Base-by-base conservation (phyloP, 2,797 vertebrate genomes). In the Stomatorhinus walkeri region DNA sequence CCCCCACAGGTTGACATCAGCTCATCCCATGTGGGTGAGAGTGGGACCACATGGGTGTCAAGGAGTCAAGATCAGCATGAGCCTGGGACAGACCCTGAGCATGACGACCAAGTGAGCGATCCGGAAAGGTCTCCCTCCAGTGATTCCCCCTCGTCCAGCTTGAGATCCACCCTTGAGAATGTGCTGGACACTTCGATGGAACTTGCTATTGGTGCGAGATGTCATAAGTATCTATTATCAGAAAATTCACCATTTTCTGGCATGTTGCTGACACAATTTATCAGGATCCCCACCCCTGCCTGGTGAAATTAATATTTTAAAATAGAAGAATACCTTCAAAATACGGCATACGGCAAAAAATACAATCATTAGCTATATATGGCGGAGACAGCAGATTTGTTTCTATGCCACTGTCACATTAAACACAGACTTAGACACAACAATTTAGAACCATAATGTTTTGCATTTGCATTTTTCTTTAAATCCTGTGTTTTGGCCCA, bases 11-110 rank as follows among this genome's bases (percentile, higher is more conserved):
- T n/a, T 51, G 43, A 85, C 46, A 51, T 10, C 48, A 51, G 22
- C 85, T 90, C 87, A 0, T 89, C 88, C 89, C 90, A 85, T 89
- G 90, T 68, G 40, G 86, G 61, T 52, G 64, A 89, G 87, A 88
- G 56, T 36, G 46, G 79, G 54, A 61, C 84, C 49, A 64, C 83
- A 2, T 22, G 86, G 32, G 43, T 88, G 40, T 56, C 87, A 84
- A 68, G 24, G 76, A 89, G 22, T 16, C 72, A 56, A n/a, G 48
- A 85, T 16, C 14, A 32, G 32, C 12, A n/a, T 46, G 54, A 51
- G 54, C 40, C 19, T 2, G 72, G 32, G 43, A 61, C 28, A 16
- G 54, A 40, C 12, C 9, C 19, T 10, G 89, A 87, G 61, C 76
- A 46, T 9, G 49, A 43, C 52, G 19, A 10, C 56, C 24, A 12